These are phyloP conservation scores for Aspidoscelis tigris DNA, from an alignment of 2,113 vertebrate species.

Conservation along the genomic window DNA sequence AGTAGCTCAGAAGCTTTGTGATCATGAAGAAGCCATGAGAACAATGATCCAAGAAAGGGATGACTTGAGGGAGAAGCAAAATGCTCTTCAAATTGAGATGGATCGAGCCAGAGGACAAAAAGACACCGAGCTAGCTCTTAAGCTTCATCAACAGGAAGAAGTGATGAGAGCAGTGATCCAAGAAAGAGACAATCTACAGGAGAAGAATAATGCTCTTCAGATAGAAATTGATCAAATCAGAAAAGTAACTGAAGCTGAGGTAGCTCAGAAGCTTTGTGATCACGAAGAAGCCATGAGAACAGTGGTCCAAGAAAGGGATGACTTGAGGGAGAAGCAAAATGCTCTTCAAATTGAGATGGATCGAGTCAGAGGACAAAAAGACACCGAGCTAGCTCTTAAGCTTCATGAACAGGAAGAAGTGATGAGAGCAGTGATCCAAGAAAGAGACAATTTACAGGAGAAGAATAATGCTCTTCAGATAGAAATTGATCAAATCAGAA, in stretches of 20 bases:
- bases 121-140: not conserved
- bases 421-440: too few species aligned
- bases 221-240: not conserved
- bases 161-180: not conserved
- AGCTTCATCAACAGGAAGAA: not conserved
- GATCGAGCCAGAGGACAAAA: not conserved
- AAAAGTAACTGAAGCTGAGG: not conserved
- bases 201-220: not conserved
- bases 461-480: too few species aligned
- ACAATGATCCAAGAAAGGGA: slow-evolving; percentile 48
- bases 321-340: slow-evolving; percentile 30
- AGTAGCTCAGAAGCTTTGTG: slow-evolving; percentile 11
- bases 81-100: slow-evolving; percentile 9
- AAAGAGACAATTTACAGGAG: too few species aligned
- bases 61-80: slow-evolving; percentile 28
- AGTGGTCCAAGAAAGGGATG: slow-evolving; percentile 48
- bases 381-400: too few species aligned
- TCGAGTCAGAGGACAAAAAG: too few species aligned
- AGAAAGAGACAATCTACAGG: not conserved
- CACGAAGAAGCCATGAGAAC: slow-evolving; percentile 49
- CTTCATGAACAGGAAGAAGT: too few species aligned
- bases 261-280: slow-evolving; percentile 15
- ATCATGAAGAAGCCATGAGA: slow-evolving; percentile 49
- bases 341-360: too few species aligned
- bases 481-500: too few species aligned